Evolutionary conservation across 2,888 invertebrate species (phyloP).

Genomic region (Magallana nippona): DNA sequence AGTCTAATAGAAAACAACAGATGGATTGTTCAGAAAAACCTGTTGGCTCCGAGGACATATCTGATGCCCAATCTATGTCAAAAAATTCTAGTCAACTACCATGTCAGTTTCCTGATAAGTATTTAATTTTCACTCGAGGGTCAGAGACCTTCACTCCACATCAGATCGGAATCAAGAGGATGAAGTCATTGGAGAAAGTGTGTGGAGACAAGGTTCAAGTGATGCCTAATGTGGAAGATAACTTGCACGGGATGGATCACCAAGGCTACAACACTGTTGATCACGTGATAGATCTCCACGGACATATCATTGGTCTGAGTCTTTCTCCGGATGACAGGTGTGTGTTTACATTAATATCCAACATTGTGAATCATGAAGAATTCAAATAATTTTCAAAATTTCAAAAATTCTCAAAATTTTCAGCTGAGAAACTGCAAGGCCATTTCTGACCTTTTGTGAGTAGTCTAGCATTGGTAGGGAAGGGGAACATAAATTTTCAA

Average conservation of each 20-base stretch:
- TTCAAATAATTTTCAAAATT: too few relatives aligned
- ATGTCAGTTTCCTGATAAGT: slow-evolving; percentile 81
- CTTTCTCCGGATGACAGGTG: slow-evolving; percentile 90
- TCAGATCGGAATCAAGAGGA: slow-evolving; percentile 86
- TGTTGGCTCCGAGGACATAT: neutral
- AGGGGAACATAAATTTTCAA: too few relatives aligned
- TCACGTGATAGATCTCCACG: slow-evolving; percentile 90
- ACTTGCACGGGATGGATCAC: slow-evolving; percentile 60
- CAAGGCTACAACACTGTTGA: slow-evolving; percentile 85
- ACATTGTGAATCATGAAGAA: neutral
- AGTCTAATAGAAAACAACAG: neutral
- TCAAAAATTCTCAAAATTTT: too few relatives aligned
- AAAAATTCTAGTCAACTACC: neutral
- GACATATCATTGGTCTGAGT: slow-evolving; percentile 93
- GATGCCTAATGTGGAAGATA: slow-evolving; percentile 69
- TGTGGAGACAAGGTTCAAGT: slow-evolving; percentile 52
- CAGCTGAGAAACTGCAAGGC: neutral
- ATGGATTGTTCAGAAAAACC: neutral
- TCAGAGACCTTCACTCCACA: slow-evolving; percentile 91
- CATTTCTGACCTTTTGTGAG: too few relatives aligned
- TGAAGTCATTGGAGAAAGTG: slow-evolving; percentile 83
- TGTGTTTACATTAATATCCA: slow-evolving; percentile 31
- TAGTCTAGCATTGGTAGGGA: too few relatives aligned
- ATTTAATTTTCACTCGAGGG: slow-evolving; percentile 91
- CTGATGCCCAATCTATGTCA: neutral